phyloP scores from a whole-genome alignment of 2,797 vertebrate genomes.

The Halcyon smyrnensis region DNA sequence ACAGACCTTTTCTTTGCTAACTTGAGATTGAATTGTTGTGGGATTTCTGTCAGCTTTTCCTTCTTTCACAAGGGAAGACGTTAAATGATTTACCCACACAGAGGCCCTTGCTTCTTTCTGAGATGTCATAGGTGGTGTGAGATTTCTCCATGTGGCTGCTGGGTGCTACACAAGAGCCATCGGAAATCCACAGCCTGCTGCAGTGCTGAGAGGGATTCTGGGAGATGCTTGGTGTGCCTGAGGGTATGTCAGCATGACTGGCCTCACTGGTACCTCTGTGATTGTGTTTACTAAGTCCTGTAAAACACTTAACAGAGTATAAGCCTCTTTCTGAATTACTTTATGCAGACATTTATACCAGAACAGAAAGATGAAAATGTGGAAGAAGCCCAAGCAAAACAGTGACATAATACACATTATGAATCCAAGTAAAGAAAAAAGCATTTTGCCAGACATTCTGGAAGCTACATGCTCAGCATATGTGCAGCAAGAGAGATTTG shows the following conservation, averaged over 20 bases:
- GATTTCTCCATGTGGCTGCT: not conserved
- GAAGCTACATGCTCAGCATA: slow-evolving; percentile 5
- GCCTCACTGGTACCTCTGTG: fast-evolving
- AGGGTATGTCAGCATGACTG: not conserved
- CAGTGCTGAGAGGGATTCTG: not conserved
- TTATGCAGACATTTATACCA: not conserved
- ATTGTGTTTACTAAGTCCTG: fast-evolving
- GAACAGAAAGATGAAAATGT: not conserved
- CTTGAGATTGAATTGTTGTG: not conserved
- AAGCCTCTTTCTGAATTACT: not conserved
- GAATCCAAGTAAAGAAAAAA: slow-evolving; percentile 26
- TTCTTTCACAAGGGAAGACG: not conserved
- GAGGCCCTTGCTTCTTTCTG: not conserved
- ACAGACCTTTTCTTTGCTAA: not conserved
- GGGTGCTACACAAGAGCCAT: not conserved
- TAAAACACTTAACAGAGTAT: not conserved
- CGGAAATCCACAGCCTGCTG: fast-evolving
- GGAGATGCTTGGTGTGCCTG: not conserved
- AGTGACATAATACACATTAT: not conserved
- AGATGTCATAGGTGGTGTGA: not conserved
- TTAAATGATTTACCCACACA: not conserved
- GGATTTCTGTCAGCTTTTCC: not conserved
- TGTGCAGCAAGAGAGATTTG: slow-evolving; percentile 8
- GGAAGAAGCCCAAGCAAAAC: not conserved
- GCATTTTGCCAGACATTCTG: slow-evolving; percentile 17